Percentiles rank a stretch among this genome's conserved stretches.
phyloP scores from a whole-genome alignment of 1,140 invertebrate species.

The Globodera ellingtonae region DNA sequence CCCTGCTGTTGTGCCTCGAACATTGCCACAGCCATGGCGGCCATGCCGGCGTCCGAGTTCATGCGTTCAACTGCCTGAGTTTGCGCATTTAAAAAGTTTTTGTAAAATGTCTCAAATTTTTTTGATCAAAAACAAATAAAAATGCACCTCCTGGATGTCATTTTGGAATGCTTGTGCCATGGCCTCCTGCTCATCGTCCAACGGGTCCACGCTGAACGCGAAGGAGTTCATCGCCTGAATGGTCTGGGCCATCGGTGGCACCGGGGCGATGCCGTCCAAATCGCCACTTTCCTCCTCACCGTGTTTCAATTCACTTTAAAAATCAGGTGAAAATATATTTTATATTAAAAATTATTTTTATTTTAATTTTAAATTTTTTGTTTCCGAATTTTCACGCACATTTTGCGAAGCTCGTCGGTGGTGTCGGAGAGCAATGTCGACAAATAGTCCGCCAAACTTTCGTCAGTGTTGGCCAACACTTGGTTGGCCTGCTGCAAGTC shows the following conservation, averaged over 20 bases:
- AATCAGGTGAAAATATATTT: not conserved
- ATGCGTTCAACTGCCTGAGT: conserved; percentile 21
- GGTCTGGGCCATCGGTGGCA: conserved; percentile 34
- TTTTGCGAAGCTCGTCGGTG: conserved; percentile 32
- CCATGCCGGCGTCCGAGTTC: conserved; percentile 16
- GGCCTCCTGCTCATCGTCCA: conserved; percentile 26
- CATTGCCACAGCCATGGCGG: not conserved
- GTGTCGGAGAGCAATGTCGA: conserved; percentile 33
- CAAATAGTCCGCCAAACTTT: conserved; percentile 40
- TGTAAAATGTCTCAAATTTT: not conserved
- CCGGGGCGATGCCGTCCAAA: conserved; percentile 30
- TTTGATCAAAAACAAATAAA: conserved; percentile 38
- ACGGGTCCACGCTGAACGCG: conserved; percentile 47
- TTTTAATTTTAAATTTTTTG: conserved; percentile 4
- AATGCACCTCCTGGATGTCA: conserved; percentile 39
- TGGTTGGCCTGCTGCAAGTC: conserved; percentile 30
- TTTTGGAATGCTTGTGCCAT: conserved; percentile 44
- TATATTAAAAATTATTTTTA: not conserved
- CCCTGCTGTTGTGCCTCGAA: conserved; percentile 3
- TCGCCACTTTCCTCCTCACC: conserved; percentile 45
- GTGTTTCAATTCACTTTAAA: conserved; percentile 47
- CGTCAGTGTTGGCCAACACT: conserved; percentile 25
- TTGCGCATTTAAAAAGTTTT: conserved; percentile 20
- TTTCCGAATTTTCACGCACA: not conserved
- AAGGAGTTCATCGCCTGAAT: conserved; percentile 44